These are phyloP conservation scores for Drosophila biarmipes DNA, from an alignment of 1,140 invertebrate species.

Conservation along the genomic window DNA sequence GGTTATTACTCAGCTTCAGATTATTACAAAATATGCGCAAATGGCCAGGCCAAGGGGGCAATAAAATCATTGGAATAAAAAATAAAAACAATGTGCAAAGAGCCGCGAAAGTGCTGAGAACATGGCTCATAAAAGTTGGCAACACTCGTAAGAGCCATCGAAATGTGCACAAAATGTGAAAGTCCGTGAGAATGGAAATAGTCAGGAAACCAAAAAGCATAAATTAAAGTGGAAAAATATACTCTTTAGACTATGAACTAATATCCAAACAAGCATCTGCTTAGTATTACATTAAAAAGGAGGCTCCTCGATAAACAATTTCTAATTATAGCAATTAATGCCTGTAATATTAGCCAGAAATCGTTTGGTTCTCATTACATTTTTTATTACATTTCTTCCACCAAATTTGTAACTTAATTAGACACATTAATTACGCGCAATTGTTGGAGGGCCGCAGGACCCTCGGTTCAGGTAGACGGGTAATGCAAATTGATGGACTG, in stretches of 20 bases:
- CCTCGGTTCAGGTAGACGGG: slow-evolving; percentile 51
- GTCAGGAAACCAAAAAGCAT: background rate
- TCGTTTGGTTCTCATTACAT: background rate
- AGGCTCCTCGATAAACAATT: too few relatives aligned
- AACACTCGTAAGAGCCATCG: slow-evolving; percentile 18
- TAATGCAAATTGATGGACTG: slow-evolving; percentile 68
- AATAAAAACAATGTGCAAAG: slow-evolving; percentile 9
- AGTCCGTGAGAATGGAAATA: background rate
- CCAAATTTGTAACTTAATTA: slow-evolving; percentile 66
- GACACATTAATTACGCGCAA: slow-evolving; percentile 73
- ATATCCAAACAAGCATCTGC: too few relatives aligned
- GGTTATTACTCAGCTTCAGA: slow-evolving; percentile 16
- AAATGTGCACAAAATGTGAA: slow-evolving; percentile 17
- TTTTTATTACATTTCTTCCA: slow-evolving; percentile 8
- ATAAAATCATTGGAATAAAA: slow-evolving; percentile 38
- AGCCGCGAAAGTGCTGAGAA: slow-evolving; percentile 4
- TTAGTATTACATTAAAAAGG: background rate
- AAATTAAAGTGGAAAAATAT: background rate
- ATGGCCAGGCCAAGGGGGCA: slow-evolving; percentile 14
- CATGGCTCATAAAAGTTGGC: slow-evolving; percentile 45
- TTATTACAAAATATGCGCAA: slow-evolving; percentile 59
- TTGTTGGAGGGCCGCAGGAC: slow-evolving; percentile 18
- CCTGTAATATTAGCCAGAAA: slow-evolving; percentile 1
- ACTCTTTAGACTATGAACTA: background rate
- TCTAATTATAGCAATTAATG: slow-evolving; percentile 4